Base-by-base conservation (phyloP, 2,888 invertebrate genomes). In the Caenorhabditis uteleia region DNA sequence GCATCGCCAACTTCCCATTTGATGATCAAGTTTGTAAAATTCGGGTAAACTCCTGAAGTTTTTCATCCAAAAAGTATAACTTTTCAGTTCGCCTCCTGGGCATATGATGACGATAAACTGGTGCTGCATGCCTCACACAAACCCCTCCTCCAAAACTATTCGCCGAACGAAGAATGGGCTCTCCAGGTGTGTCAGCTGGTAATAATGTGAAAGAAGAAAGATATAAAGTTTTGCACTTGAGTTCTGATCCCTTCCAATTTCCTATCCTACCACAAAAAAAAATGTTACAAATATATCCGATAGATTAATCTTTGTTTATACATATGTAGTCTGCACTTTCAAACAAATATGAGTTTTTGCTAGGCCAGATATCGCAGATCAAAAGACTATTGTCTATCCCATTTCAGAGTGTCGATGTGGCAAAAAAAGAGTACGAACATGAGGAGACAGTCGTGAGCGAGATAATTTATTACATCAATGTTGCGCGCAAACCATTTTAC, bases 111-210 rank as follows among this genome's bases (percentile, higher is more conserved):
- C 38, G 76, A 73, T 39, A 78, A 78, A 47, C 38, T 78, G 1
- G 18, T 71, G 21, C 50, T 78, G 21, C 67, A 69, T 27, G 70
- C 76, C 12, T 56, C 70, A 12, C 64, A 68, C 21, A 68, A 70
- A 31, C 69, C 70, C 23, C 42, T 65, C 12, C 60, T 75, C n/a
- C 57, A 62, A 31, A 75, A 78, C 36, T 78, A 77, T 33, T 50
- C 68, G 1, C 60, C 57, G 2, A 78, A 78, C 39, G 78, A 78
- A 39, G 78, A 78, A 61, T 78, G 78, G 78, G 77, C 77, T 27
- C 55, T 78, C 20, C 70, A 70, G 59, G 78, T 77, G 16, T 33
- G n/a, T n/a, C n/a, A n/a, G n/a, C n/a, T n/a, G n/a, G n/a, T n/a
- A n/a, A n/a, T n/a, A n/a, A 38, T n/a, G n/a, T n/a, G n/a, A n/a